A percentile compares a stretch with the other conserved stretches of the same genome.
Conservation (phyloP, 2,888 invertebrate species). For the Mechanitis mazaeus region DNA sequence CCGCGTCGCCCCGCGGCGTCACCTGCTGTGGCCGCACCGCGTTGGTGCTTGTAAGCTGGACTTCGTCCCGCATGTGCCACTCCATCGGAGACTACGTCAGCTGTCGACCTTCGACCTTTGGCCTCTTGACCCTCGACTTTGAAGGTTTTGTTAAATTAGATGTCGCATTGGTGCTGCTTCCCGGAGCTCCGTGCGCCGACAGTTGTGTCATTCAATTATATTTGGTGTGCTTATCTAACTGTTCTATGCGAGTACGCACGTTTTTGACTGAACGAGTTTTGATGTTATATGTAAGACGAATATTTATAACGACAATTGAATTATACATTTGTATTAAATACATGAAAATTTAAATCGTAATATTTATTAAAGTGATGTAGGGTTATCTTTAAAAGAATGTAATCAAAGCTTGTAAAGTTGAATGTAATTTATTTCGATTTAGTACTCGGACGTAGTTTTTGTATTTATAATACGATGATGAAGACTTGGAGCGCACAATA, state of each 20-base stretch:
- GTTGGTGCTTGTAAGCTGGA: slow-evolving; percentile 30
- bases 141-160: slow-evolving; percentile 26
- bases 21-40: slow-evolving; percentile 30
- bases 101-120: slow-evolving; percentile 11
- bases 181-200: slow-evolving; percentile 11
- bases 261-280: slow-evolving; percentile 44
- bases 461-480: slow-evolving; percentile 50
- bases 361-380: slow-evolving; percentile 18
- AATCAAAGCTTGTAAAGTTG: slow-evolving; percentile 24
- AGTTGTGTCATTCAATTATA: slow-evolving; percentile 21
- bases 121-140: slow-evolving; percentile 21
- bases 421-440: slow-evolving; percentile 28
- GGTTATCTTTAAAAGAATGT: slow-evolving; percentile 28
- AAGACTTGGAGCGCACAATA: slow-evolving; percentile 72
- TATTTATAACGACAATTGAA: slow-evolving; percentile 15
- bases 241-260: slow-evolving; percentile 32
- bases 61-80: slow-evolving; percentile 26
- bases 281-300: slow-evolving; percentile 30
- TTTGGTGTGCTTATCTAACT: slow-evolving; percentile 24
- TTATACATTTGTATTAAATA: slow-evolving; percentile 22
- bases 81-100: slow-evolving; percentile 18
- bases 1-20: slow-evolving; percentile 24
- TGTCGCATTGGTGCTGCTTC: not conserved
- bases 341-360: slow-evolving; percentile 11
- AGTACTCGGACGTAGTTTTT: slow-evolving; percentile 34